Base-by-base conservation (phyloP, 2,113 vertebrate genomes). In the Megaceryle torquata region DNA sequence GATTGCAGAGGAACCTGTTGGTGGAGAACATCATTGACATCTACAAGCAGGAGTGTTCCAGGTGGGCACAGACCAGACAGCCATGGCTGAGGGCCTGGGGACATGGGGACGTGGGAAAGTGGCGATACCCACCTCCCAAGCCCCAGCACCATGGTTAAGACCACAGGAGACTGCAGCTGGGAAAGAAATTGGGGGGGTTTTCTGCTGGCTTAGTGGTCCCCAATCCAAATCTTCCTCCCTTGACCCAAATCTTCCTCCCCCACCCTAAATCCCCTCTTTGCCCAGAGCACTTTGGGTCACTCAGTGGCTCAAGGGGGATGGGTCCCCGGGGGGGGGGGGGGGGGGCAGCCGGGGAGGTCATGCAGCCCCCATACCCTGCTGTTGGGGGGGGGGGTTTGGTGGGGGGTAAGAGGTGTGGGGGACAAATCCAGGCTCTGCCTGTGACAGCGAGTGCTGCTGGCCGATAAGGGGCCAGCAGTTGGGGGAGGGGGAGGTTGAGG, bases 21-120 rank as follows among this genome's bases (percentile, higher is more conserved):
- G 99, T 99, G 74, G 99, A 99, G 96, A 99, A 99, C 95, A 99
- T 99, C 95, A 99, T 99, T 10, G 99, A 99, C 84, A 98, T 99
- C 97, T 99, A 99, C 94, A 99, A 99, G 95, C 99, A 99, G 95
- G 98, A 98, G 63, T 98, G 94, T 69, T 98, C 97, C 92, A 98
- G 98, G 98, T 98, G n/a, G 86, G 98, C 39, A 6, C 0, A 3
- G 86, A 29, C 0, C 0, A 3, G 86, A 29, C 0, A 3, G 19
- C 61, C 0, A 1, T 13, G 71, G 20, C 35, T 29, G 59, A n/a
- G n/a, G 5, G 35, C 50, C 21, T 0, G 6, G 54, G n/a, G 15
- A 35, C 8, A 1, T 1, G 12, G 51, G 51, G 51, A 60, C 8
- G 0, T 0, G 28, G 84, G 77, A 69, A 67, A 0, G 0, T 2